A percentile compares a stretch with the other conserved stretches of the same genome.
These are phyloP conservation scores for Drosophila oshimai DNA, from an alignment of 1,140 invertebrate species.

Conservation along the genomic window DNA sequence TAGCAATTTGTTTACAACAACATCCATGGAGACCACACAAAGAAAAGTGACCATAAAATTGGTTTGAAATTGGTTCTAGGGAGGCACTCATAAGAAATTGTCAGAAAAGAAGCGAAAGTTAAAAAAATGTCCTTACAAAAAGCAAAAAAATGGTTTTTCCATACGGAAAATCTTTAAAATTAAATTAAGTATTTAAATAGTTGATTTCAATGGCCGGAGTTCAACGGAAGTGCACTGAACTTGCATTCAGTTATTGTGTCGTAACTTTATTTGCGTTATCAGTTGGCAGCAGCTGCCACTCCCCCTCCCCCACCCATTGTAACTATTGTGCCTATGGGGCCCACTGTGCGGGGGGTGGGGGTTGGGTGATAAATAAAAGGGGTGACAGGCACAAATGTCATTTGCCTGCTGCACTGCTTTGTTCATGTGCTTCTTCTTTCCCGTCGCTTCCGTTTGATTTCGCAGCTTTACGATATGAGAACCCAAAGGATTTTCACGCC, in stretches of 20 bases:
- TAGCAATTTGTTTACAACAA: conserved; percentile 20
- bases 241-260: conserved; percentile 11
- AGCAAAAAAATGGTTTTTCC: neutral
- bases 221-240: conserved; percentile 40
- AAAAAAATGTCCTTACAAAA: conserved; percentile 22
- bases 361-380: too few relatives aligned
- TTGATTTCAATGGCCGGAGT: conserved; percentile 10
- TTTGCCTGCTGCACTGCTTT: conserved; percentile 38
- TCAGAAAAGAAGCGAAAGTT: neutral
- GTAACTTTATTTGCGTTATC: conserved; percentile 37
- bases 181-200: too few relatives aligned
- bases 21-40: conserved; percentile 20
- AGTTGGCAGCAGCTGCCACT: conserved; percentile 30
- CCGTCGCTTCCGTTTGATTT: conserved; percentile 70
- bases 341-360: conserved; percentile 23
- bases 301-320: neutral
- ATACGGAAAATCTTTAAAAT: too few relatives aligned
- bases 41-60: conserved; percentile 44
- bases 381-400: conserved; percentile 21
- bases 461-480: conserved; percentile 61
- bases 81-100: neutral
- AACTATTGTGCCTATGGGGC: conserved; percentile 3
- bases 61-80: conserved; percentile 17
- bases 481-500: conserved; percentile 61
- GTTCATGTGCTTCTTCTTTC: conserved; percentile 14